phyloP scores from a whole-genome alignment of 1,140 invertebrate species.

The Helicoverpa armigera region DNA sequence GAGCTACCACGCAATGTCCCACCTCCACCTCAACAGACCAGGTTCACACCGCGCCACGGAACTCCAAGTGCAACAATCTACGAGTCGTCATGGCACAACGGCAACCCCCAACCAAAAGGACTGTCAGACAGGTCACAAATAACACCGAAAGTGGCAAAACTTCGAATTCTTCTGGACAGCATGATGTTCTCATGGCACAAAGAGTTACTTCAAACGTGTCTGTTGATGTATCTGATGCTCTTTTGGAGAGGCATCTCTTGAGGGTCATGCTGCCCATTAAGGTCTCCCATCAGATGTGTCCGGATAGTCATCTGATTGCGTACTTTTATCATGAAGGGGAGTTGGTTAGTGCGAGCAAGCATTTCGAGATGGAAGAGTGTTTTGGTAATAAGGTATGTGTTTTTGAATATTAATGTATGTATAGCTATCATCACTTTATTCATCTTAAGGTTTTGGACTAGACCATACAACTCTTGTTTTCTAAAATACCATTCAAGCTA shows the following conservation, averaged over 20 bases:
- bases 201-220: not conserved
- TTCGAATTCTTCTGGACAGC: not conserved
- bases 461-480: no score
- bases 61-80: slow-evolving; percentile 56
- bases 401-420: not conserved
- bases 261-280: slow-evolving; percentile 77
- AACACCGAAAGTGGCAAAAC: not conserved
- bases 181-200: slow-evolving; percentile 14
- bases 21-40: slow-evolving; percentile 60
- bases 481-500: no score
- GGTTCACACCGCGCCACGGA: slow-evolving; percentile 60
- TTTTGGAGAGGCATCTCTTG: slow-evolving; percentile 67
- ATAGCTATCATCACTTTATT: not conserved
- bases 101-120: not conserved
- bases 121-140: not conserved
- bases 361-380: slow-evolving; percentile 82
- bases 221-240: slow-evolving; percentile 54
- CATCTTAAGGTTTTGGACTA: not conserved
- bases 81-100: slow-evolving; percentile 11
- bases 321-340: slow-evolving; percentile 91
- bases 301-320: slow-evolving; percentile 88
- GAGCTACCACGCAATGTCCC: slow-evolving; percentile 80
- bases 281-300: slow-evolving; percentile 89
- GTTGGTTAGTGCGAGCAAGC: slow-evolving; percentile 85
- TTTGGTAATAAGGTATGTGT: slow-evolving; percentile 80